A percentile compares a stretch with the other conserved stretches of the same genome.
phyloP scores from a whole-genome alignment of 1,140 invertebrate species.

The Helicoverpa armigera region DNA sequence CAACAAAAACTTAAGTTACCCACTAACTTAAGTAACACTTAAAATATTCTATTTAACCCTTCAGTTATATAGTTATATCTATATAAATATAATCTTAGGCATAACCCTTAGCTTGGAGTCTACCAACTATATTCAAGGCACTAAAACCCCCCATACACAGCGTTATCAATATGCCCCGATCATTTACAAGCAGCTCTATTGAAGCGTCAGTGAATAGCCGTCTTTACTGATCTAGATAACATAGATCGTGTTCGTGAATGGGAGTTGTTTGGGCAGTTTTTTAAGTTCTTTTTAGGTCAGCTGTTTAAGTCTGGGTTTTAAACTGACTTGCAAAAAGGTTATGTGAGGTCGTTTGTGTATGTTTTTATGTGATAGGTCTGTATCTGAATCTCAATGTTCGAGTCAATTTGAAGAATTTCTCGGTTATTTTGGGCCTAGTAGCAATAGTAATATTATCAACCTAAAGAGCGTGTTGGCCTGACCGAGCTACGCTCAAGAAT shows the following conservation, averaged over 20 bases:
- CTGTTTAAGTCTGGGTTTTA: not conserved
- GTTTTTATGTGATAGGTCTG: no score
- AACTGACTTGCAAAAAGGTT: no score
- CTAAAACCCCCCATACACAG: slow-evolving; percentile 8
- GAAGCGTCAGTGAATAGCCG: slow-evolving; percentile 19
- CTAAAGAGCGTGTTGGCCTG: no score
- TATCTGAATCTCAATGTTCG: no score
- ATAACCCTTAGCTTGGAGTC: slow-evolving; percentile 3
- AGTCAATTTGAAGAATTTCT: no score
- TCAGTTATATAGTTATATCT: not conserved
- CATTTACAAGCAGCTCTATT: slow-evolving; percentile 1
- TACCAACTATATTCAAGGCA: not conserved
- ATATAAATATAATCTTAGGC: not conserved
- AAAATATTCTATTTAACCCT: not conserved
- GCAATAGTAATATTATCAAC: no score
- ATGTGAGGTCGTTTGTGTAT: no score
- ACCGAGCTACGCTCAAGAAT: no score
- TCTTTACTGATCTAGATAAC: slow-evolving; percentile 27
- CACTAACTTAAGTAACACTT: not conserved
- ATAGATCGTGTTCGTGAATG: slow-evolving; percentile 18
- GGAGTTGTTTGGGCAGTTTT: not conserved
- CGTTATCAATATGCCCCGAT: slow-evolving; percentile 30
- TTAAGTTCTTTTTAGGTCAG: not conserved
- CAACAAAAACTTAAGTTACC: no score
- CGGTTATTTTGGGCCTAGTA: no score